Conservation (phyloP, 2,888 invertebrate species). For the Nematopogon swammerdamellus region DNA sequence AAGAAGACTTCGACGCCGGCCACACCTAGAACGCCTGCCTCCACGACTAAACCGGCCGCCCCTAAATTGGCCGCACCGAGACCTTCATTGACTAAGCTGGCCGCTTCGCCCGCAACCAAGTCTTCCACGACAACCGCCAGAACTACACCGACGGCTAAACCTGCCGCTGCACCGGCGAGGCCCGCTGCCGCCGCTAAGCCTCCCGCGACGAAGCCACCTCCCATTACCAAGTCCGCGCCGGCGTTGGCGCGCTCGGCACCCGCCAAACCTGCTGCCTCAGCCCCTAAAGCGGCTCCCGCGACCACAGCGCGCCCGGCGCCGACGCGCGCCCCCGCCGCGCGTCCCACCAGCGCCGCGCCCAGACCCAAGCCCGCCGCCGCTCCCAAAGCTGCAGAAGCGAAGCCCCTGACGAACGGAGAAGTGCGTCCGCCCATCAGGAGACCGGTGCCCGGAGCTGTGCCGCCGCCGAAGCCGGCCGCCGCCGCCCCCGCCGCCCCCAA, state of each 20-base stretch:
- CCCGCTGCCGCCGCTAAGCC: slow-evolving; percentile 14
- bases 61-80: slow-evolving; percentile 12
- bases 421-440: slow-evolving; percentile 27
- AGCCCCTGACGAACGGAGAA: slow-evolving; percentile 56
- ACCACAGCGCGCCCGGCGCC: slow-evolving; percentile 11
- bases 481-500: slow-evolving; percentile 18
- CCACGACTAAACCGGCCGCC: slow-evolving; percentile 12
- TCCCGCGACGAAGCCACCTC: slow-evolving; percentile 14
- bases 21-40: slow-evolving; percentile 12
- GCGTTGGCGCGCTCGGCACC: slow-evolving; percentile 14
- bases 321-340: slow-evolving; percentile 16
- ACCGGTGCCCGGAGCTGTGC: slow-evolving; percentile 10
- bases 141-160: slow-evolving; percentile 12
- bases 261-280: slow-evolving; percentile 14
- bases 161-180: slow-evolving; percentile 7
- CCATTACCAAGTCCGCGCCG: slow-evolving; percentile 12
- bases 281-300: slow-evolving; percentile 17
- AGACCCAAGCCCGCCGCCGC: slow-evolving; percentile 19
- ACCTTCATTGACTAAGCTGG: slow-evolving; percentile 10
- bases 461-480: slow-evolving; percentile 11
- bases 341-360: slow-evolving; percentile 16
- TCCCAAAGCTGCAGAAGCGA: slow-evolving; percentile 35
- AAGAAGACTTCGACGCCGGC: slow-evolving; percentile 12
- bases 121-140: slow-evolving; percentile 20
- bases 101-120: slow-evolving; percentile 7